Conservation (phyloP, 2,797 vertebrate species). For the Gobio occitaniae region DNA sequence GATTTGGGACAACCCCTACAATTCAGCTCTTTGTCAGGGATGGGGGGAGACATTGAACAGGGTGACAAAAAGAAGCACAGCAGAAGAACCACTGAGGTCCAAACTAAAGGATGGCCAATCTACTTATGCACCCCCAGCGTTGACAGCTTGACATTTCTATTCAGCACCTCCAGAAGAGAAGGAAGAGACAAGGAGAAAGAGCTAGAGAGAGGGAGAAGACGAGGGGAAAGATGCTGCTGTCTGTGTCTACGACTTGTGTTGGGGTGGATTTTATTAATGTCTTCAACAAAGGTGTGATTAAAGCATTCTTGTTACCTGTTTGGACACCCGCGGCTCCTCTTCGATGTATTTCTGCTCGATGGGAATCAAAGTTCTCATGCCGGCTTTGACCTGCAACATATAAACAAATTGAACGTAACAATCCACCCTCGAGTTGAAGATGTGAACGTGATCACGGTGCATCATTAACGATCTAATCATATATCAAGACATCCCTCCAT, state of each 20-base stretch:
- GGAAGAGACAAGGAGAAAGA: conserved; percentile 65
- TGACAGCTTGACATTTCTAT: conserved; percentile 89
- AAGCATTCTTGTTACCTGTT: conserved; percentile 86
- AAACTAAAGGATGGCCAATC: conserved; percentile 83
- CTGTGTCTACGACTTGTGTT: conserved; percentile 9
- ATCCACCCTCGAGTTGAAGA: background rate
- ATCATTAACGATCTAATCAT: conserved; percentile 31
- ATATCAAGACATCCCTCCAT: conserved; percentile 55
- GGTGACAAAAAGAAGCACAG: conserved; percentile 84
- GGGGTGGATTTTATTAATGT: background rate
- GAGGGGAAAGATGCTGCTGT: conserved; percentile 40
- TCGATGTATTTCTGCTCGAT: conserved; percentile 98
- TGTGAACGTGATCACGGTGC: background rate
- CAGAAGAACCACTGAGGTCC: conserved; percentile 80
- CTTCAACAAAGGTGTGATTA: conserved; percentile 17
- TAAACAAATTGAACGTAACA: conserved; percentile 4
- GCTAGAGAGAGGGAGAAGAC: conserved; percentile 58
- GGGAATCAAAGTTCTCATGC: conserved; percentile 92
- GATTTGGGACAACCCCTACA: conserved; percentile 80
- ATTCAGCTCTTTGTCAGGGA: conserved; percentile 81
- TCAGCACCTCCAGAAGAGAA: conserved; percentile 74
- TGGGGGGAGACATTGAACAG: conserved; percentile 79
- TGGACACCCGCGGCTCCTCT: conserved; percentile 96
- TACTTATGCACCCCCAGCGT: conserved; percentile 82
- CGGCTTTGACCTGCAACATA: conserved; percentile 90